Conservation (phyloP, 2,797 vertebrate species). For the Tympanoctomys barrerae region DNA sequence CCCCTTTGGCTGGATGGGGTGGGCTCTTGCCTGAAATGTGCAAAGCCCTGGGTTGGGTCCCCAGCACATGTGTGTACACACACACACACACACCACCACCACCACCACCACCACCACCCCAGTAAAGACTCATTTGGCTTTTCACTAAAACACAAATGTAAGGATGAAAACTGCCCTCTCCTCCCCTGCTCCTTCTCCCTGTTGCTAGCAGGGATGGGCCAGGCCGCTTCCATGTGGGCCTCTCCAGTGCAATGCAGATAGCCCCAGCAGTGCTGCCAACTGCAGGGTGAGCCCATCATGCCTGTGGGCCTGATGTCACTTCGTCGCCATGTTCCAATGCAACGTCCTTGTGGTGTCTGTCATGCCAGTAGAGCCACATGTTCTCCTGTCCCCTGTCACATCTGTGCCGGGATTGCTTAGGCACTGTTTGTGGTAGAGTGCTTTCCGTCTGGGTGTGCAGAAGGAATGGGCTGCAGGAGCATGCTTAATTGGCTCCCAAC, state of each 20-base stretch:
- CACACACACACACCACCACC: not conserved
- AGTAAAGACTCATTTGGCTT: not conserved
- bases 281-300: not conserved
- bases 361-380: slow-evolving; percentile 70
- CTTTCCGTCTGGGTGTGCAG: slow-evolving; percentile 85
- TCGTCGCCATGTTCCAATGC: slow-evolving; percentile 16
- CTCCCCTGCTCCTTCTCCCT: not conserved
- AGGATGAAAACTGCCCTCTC: not conserved
- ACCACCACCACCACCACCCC: too few relatives aligned
- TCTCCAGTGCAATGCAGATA: not conserved
- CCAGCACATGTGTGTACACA: not conserved
- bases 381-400: slow-evolving; percentile 82
- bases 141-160: not conserved
- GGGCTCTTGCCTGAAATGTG: not conserved
- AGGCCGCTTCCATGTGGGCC: rapidly evolving
- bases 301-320: slow-evolving; percentile 66
- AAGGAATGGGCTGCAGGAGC: slow-evolving; percentile 80
- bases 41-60: not conserved
- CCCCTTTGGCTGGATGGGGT: not conserved
- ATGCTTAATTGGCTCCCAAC: slow-evolving; percentile 89
- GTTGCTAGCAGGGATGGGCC: not conserved
- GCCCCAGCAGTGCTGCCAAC: not conserved
- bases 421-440: slow-evolving; percentile 82
- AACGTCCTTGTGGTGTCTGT: slow-evolving; percentile 77
- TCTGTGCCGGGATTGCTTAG: slow-evolving; percentile 80